phyloP scores from a whole-genome alignment of 2,797 vertebrate genomes.

The Lindbergichthys nudifrons region DNA sequence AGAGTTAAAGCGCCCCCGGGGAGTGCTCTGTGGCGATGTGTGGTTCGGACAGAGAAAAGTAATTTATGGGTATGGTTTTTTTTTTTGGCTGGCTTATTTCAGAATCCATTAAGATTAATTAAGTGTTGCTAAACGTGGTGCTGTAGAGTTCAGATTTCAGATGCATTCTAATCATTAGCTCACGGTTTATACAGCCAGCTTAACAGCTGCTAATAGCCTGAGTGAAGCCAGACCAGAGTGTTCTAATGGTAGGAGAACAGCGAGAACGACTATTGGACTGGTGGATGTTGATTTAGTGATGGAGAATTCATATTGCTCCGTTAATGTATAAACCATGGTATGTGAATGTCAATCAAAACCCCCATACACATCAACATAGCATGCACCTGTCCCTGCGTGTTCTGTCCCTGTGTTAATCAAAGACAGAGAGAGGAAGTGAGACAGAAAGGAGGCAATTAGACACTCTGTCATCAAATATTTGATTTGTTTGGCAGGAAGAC shows the following conservation, averaged over 20 bases:
- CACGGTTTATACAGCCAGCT: conserved; percentile 61
- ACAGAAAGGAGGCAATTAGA: conserved; percentile 77
- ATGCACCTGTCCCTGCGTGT: conserved; percentile 68
- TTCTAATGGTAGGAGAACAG: conserved; percentile 72
- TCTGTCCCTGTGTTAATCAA: too few species aligned
- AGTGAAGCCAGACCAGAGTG: conserved; percentile 67
- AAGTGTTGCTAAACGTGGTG: conserved; percentile 77
- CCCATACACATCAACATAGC: conserved; percentile 21
- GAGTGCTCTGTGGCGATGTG: conserved; percentile 65
- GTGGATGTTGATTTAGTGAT: conserved; percentile 54
- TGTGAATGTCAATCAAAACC: conserved; percentile 57
- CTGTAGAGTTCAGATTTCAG: conserved; percentile 73
- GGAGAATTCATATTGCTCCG: conserved; percentile 30
- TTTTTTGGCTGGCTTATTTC: conserved; percentile 80
- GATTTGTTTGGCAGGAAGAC: conserved; percentile 74
- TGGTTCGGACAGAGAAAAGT: conserved; percentile 65
- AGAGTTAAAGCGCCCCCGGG: conserved; percentile 49
- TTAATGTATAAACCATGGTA: conserved; percentile 52
- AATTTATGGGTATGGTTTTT: conserved; percentile 79
- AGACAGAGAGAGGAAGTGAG: conserved; percentile 53
- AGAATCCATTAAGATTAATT: conserved; percentile 85
- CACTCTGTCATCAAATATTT: conserved; percentile 79
- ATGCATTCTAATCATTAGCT: conserved; percentile 79
- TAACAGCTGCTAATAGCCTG: conserved; percentile 76
- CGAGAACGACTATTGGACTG: conserved; percentile 39